These are phyloP conservation scores for Leucoraja erinaceus DNA, from an alignment of 2,113 vertebrate species.

Conservation along the genomic window DNA sequence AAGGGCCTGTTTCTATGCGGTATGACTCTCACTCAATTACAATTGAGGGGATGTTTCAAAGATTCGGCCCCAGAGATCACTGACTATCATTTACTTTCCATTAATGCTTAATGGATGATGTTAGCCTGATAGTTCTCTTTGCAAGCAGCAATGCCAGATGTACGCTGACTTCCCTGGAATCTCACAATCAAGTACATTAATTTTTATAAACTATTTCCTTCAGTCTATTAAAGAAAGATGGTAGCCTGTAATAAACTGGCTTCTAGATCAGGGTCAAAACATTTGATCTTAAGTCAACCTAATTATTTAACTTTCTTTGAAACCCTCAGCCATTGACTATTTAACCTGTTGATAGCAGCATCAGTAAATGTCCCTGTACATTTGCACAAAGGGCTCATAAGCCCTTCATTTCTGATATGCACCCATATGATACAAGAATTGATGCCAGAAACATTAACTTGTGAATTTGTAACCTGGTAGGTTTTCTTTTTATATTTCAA, in stretches of 20 bases:
- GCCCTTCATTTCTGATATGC: background rate
- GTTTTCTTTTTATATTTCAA: background rate
- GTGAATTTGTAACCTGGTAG: background rate
- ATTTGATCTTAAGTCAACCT: background rate
- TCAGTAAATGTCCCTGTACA: background rate
- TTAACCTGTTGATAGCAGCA: background rate
- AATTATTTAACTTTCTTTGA: background rate
- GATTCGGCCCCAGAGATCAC: background rate
- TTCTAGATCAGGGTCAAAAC: background rate
- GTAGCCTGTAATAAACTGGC: background rate
- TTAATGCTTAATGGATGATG: background rate
- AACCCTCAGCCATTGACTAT: background rate
- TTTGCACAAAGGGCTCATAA: background rate
- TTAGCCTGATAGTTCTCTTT: background rate
- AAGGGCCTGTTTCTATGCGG: no score
- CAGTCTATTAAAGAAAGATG: background rate
- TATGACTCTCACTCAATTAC: no score
- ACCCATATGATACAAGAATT: background rate
- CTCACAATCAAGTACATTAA: background rate
- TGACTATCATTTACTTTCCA: background rate
- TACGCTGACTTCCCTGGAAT: background rate
- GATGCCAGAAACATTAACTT: background rate
- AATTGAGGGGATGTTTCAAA: background rate
- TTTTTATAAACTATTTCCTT: background rate
- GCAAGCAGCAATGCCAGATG: background rate